These are phyloP conservation scores for Psittacus erithacus DNA, from an alignment of 2,113 vertebrate genomes.

Conservation along the genomic window DNA sequence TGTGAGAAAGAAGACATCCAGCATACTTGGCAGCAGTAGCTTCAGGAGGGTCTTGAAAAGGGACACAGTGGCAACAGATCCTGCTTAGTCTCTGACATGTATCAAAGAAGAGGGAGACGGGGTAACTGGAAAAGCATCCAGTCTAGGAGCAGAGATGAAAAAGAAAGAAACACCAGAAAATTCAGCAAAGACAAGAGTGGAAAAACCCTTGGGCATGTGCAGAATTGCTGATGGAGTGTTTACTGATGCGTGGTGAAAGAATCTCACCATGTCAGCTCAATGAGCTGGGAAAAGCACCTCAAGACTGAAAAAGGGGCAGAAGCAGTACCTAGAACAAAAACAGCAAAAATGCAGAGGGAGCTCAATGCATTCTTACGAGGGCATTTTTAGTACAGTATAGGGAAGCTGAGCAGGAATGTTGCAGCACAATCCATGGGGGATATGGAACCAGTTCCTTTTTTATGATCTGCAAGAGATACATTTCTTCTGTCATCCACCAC, in stretches of 20 bases:
- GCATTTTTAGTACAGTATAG: neutral
- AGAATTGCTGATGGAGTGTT: slow-evolving; percentile 54
- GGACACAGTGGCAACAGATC: neutral
- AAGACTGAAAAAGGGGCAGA: slow-evolving; percentile 25
- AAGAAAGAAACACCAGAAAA: slow-evolving; percentile 21
- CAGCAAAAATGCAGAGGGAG: neutral
- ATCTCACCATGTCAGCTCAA: slow-evolving; percentile 13
- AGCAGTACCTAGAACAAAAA: neutral
- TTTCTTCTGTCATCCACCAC: neutral
- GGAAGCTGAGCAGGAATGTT: neutral
- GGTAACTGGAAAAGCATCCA: neutral
- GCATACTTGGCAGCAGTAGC: slow-evolving; percentile 42
- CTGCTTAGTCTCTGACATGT: slow-evolving; percentile 24
- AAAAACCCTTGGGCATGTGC: neutral
- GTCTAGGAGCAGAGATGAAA: neutral
- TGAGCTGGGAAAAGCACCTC: slow-evolving; percentile 11
- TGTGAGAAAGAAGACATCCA: slow-evolving; percentile 25
- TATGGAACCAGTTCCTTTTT: neutral
- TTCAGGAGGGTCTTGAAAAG: neutral
- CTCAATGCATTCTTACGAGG: neutral
- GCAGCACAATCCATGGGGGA: neutral
- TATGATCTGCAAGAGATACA: accelerated
- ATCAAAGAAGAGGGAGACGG: slow-evolving; percentile 21
- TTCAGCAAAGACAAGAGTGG: neutral
- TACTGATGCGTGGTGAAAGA: slow-evolving; percentile 31